phyloP scores from a whole-genome alignment of 2,113 vertebrate genomes.

The Larimichthys polyactis region DNA sequence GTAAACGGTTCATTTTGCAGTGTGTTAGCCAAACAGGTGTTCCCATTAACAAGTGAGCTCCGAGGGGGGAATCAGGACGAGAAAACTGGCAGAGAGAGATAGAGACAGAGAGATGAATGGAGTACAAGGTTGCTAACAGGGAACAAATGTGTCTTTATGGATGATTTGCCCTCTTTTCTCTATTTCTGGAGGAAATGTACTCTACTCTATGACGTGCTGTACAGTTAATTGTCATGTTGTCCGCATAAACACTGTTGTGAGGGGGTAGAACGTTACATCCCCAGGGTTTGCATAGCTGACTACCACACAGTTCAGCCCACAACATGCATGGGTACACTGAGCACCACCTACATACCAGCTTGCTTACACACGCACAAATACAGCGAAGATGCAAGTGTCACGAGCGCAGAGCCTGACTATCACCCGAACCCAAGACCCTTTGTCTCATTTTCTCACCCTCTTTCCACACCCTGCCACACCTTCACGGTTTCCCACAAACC shows the following conservation, averaged over 20 bases:
- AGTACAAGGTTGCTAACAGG: slow-evolving; percentile 50
- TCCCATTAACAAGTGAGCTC: slow-evolving; percentile 75
- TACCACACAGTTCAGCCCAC: slow-evolving; percentile 76
- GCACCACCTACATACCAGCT: slow-evolving; percentile 73
- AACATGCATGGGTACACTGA: slow-evolving; percentile 61
- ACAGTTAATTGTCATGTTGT: slow-evolving; percentile 29
- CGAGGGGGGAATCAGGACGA: slow-evolving; percentile 50
- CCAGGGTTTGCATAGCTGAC: slow-evolving; percentile 47
- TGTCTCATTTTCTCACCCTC: slow-evolving; percentile 39
- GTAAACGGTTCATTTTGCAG: slow-evolving; percentile 72
- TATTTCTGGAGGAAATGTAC: slow-evolving; percentile 19
- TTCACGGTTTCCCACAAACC: slow-evolving; percentile 37
- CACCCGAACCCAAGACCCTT: slow-evolving; percentile 34
- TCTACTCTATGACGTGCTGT: slow-evolving; percentile 5
- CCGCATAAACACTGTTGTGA: slow-evolving; percentile 34
- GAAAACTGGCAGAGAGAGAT: slow-evolving; percentile 46
- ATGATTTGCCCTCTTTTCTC: slow-evolving; percentile 43
- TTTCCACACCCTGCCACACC: slow-evolving; percentile 42
- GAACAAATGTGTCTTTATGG: slow-evolving; percentile 40
- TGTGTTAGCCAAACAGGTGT: slow-evolving; percentile 78
- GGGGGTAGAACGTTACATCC: slow-evolving; percentile 48
- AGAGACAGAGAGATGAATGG: slow-evolving; percentile 56
- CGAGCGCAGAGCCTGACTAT: slow-evolving; percentile 42
- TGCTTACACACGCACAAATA: slow-evolving; percentile 51
- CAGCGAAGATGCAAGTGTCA: slow-evolving; percentile 65